These are phyloP conservation scores for Drosophila rufa DNA, from an alignment of 1,140 invertebrate species.

Conservation along the genomic window DNA sequence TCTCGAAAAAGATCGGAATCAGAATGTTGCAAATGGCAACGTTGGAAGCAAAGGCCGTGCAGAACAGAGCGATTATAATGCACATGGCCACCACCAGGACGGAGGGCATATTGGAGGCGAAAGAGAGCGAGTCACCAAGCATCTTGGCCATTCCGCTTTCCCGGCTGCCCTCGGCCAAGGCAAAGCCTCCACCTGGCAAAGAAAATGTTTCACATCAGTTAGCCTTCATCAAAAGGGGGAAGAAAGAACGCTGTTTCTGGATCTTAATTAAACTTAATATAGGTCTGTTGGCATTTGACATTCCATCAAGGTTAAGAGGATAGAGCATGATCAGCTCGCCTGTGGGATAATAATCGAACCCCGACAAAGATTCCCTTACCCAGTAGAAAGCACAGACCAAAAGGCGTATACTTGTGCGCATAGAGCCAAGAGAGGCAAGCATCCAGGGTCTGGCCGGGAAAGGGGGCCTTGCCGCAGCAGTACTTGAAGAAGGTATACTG, in stretches of 20 bases:
- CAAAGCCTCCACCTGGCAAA: conserved; percentile 91
- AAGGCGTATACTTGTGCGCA: conserved; percentile 53
- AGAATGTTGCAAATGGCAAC: conserved; percentile 93
- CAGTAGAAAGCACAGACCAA: conserved; percentile 57
- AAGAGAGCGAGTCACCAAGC: conserved; percentile 88
- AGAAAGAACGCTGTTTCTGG: too few species aligned
- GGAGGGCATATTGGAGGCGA: conserved; percentile 85
- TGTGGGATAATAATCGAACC: too few species aligned
- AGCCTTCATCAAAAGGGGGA: too few species aligned
- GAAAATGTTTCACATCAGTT: not conserved
- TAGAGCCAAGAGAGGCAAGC: conserved; percentile 61
- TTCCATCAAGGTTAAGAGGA: too few species aligned
- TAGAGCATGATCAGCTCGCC: too few species aligned
- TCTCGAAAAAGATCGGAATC: conserved; percentile 91
- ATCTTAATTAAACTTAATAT: too few species aligned
- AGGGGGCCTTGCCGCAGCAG: conserved; percentile 61
- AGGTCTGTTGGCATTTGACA: too few species aligned
- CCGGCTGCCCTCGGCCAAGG: conserved; percentile 92
- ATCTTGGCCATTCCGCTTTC: conserved; percentile 91
- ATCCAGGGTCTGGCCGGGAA: conserved; percentile 51
- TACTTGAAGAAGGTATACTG: conserved; percentile 85
- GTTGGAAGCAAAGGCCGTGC: conserved; percentile 93
- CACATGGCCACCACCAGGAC: conserved; percentile 86
- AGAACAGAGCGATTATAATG: conserved; percentile 85
- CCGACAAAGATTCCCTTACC: conserved; percentile 23